Conservation (phyloP, 2,797 vertebrate species). For the Tachyglossus aculeatus region DNA sequence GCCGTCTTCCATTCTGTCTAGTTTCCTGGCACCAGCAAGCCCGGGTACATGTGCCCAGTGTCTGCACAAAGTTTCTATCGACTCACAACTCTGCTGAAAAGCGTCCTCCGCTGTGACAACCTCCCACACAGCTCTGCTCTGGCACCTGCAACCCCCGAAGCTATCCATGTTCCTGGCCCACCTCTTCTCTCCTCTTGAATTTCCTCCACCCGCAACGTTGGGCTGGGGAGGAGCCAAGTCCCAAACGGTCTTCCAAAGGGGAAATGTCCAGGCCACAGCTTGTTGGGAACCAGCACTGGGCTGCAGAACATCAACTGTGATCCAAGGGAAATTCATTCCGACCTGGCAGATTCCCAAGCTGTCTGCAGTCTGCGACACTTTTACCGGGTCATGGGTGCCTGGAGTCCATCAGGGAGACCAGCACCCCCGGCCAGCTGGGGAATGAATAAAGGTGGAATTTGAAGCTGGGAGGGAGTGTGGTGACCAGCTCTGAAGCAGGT, state of each 20-base stretch:
- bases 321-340: slow-evolving; percentile 23
- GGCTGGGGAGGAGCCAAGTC: slow-evolving; percentile 16
- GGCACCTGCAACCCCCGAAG: background rate
- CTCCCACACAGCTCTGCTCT: background rate
- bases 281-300: slow-evolving; percentile 54
- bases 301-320: slow-evolving; percentile 55
- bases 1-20: background rate
- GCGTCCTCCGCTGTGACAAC: no score
- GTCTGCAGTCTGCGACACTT: accelerated
- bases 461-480: no score
- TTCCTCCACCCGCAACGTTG: background rate
- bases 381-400: background rate
- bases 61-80: background rate
- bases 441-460: background rate
- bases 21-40: background rate
- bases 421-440: background rate
- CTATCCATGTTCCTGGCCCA: background rate
- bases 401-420: background rate
- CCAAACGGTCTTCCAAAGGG: slow-evolving; percentile 42
- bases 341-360: slow-evolving; percentile 15
- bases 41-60: background rate
- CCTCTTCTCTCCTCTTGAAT: background rate
- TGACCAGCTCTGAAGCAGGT: background rate
- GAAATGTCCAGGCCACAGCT: slow-evolving; percentile 60
- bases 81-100: background rate